Base-by-base conservation (phyloP, 2,888 invertebrate species). In the Lordiphosa andalusiaca region DNA sequence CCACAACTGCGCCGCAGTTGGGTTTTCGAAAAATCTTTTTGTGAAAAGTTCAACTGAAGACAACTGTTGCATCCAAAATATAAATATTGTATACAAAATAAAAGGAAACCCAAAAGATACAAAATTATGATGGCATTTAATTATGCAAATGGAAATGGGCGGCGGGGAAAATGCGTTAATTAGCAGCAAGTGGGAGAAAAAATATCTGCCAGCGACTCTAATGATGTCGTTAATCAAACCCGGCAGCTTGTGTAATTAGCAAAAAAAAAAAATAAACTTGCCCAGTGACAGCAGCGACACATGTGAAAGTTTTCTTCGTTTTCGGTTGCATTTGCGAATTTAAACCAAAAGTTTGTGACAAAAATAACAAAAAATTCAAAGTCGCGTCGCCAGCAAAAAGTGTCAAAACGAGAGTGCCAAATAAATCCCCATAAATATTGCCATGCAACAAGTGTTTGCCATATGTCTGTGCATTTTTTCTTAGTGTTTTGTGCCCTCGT, bases 381-480 rank as follows among this genome's bases (percentile, higher is more conserved):
- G 9, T 9, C 10, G n/a, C 40, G 40, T 19, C 10, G 9, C 38
- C 40, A 49, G 57, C 37, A 53, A 51, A 36, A 48, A 67, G 61
- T 65, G 69, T 59, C 53, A 59, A 66, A 65, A 68, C 53, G 59
- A 61, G 61, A 63, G 58, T 66, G 57, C 13, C 70, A 68, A 55
- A 38, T 48, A 44, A 30, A 39, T 37, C 30, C 46, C 56, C 54
- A 66, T 60, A 58, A 66, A 67, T 61, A 66, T 67, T 67, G 62
- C 58, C 62, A 69, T 72, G 76, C 78, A 80, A 80, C 78, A 80
- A 80, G 80, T 80, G 78, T 82, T 64, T 61, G 65, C 68, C 83
- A 82, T 55, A 80, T 82, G 80, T 72, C 49, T 51, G 48, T 41
- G 37, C 50, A 50, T 30, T 41, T 51, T 51, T 21, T n/a, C 23